phyloP scores from a whole-genome alignment of 2,797 vertebrate genomes.

The Sternarchorhynchus goeldii region DNA sequence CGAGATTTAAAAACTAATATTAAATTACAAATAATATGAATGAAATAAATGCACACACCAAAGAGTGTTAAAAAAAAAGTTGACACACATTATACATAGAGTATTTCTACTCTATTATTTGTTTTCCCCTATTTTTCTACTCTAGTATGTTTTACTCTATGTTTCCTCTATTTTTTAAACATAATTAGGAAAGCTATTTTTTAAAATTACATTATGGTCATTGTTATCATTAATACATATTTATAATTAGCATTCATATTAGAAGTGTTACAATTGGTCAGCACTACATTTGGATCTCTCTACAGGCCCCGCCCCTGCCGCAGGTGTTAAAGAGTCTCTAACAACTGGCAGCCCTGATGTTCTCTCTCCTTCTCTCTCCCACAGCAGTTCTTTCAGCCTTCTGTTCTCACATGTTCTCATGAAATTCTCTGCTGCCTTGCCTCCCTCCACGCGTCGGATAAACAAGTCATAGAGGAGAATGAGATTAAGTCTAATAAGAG shows the following conservation, averaged over 20 bases:
- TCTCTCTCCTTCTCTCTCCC: neutral
- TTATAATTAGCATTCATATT: conserved; percentile 60
- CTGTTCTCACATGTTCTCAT: conserved; percentile 1
- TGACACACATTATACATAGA: conserved; percentile 63
- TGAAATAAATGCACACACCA: conserved; percentile 53
- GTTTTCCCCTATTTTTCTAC: conserved; percentile 55
- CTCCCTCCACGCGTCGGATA: conserved; percentile 2
- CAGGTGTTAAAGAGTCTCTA: conserved; percentile 68
- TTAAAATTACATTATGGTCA: conserved; percentile 53
- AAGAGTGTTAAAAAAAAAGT: conserved; percentile 63
- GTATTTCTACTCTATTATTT: conserved; percentile 69
- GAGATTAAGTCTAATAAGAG: conserved; percentile 42
- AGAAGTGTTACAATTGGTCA: conserved; percentile 70
- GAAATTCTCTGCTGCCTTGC: conserved; percentile 6
- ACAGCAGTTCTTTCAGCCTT: neutral
- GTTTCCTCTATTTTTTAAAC: conserved; percentile 60
- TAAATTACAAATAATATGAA: conserved; percentile 43
- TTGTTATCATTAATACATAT: conserved; percentile 52
- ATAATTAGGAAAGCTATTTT: conserved; percentile 66
- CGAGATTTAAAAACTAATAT: conserved; percentile 53
- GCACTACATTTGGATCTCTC: conserved; percentile 54
- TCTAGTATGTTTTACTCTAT: conserved; percentile 56
- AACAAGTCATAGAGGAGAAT: conserved; percentile 40
- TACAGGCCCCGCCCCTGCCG: conserved; percentile 56
- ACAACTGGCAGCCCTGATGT: conserved; percentile 54